A percentile compares a stretch with the other conserved stretches of the same genome.
Conservation (phyloP, 2,113 vertebrate species). For the Oreocharis arfaki region DNA sequence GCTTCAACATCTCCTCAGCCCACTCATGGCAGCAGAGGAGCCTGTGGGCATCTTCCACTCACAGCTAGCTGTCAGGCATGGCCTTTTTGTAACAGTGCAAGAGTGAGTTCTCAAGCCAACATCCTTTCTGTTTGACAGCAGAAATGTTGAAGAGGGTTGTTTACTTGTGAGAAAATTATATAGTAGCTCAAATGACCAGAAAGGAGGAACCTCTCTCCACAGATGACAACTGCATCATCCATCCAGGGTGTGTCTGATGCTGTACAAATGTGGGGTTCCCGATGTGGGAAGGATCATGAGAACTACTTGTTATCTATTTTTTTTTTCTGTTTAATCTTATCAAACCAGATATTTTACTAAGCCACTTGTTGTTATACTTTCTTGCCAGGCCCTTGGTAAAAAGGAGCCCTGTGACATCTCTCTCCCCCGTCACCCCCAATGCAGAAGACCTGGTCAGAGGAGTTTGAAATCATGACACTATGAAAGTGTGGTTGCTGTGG, state of each 20-base stretch:
- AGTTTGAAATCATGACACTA: neutral
- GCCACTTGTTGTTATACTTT: neutral
- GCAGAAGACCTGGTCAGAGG: neutral
- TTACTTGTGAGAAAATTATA: neutral
- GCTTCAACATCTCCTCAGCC: neutral
- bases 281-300: neutral
- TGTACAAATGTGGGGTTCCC: rapidly evolving
- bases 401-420: neutral
- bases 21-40: neutral
- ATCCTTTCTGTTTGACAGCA: neutral
- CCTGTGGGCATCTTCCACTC: rapidly evolving
- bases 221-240: neutral
- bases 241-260: neutral
- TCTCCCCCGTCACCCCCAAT: neutral
- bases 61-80: neutral
- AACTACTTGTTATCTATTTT: neutral
- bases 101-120: neutral
- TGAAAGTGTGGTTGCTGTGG: neutral
- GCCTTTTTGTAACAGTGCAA: neutral
- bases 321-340: neutral
- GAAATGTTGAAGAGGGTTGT: neutral
- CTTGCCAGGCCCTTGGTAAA: neutral
- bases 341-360: neutral
- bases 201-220: neutral
- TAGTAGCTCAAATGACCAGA: neutral